A percentile compares a stretch with the other conserved stretches of the same genome.
phyloP scores from a whole-genome alignment of 1,140 invertebrate species.

The Brachionus manjavacas region DNA sequence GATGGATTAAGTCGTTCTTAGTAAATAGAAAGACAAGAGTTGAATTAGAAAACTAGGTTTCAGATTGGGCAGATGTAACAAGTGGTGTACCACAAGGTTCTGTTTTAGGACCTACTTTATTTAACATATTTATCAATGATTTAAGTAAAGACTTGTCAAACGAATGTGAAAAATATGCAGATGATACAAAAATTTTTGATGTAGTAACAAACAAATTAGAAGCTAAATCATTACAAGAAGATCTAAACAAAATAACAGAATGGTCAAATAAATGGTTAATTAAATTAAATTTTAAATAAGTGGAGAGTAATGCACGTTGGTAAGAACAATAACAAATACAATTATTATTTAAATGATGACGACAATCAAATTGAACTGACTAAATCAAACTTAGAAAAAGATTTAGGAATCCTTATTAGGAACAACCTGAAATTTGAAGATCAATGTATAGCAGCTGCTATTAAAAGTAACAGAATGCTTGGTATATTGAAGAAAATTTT shows the following conservation, averaged over 20 bases:
- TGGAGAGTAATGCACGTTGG: neutral
- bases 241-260: neutral
- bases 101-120: no score
- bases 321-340: neutral
- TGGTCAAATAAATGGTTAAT: neutral
- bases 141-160: no score
- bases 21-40: no score
- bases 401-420: neutral
- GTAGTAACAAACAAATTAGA: neutral
- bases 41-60: no score
- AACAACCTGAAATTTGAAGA: neutral
- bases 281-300: neutral
- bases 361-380: neutral
- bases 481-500: neutral
- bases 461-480: neutral
- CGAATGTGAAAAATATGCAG: no score
- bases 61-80: no score
- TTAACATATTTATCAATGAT: no score
- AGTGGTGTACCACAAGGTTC: no score
- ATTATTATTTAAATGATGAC: neutral
- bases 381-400: neutral
- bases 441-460: neutral
- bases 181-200: neutral
- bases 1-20: no score
- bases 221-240: neutral